Percentiles rank a stretch among this genome's conserved stretches.
phyloP scores from a whole-genome alignment of 2,797 vertebrate species.

The Rhabdophis nuchalis region DNA sequence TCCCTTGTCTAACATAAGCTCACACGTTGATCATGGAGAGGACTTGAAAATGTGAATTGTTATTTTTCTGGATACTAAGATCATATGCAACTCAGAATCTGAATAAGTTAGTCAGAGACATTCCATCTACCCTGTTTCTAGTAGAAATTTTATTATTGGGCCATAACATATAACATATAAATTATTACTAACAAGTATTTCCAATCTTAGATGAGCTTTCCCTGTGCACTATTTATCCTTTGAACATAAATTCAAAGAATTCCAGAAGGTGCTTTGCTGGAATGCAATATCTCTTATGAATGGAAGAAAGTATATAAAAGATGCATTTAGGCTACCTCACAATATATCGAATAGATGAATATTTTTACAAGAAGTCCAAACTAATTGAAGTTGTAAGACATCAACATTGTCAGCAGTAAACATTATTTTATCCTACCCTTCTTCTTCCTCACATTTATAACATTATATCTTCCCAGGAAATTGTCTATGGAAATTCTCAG shows the following conservation, averaged over 20 bases:
- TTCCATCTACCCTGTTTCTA: not conserved
- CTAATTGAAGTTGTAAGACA: not conserved
- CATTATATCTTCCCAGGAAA: not conserved
- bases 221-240: not conserved
- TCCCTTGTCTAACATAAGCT: not conserved
- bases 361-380: not conserved
- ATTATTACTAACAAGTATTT: not conserved
- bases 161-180: not conserved
- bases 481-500: not conserved
- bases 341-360: not conserved
- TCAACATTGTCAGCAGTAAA: not conserved
- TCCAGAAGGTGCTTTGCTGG: not conserved
- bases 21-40: not conserved
- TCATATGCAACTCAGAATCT: fast-evolving
- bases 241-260: not conserved
- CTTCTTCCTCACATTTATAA: not conserved
- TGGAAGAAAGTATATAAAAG: not conserved
- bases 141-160: not conserved
- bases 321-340: not conserved
- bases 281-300: not conserved
- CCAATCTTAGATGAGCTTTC: not conserved
- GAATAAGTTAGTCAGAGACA: not conserved
- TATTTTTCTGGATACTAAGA: not conserved
- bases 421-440: not conserved
- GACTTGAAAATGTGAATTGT: not conserved